Conservation (phyloP, 2,113 vertebrate species). For the Anguilla rostrata region DNA sequence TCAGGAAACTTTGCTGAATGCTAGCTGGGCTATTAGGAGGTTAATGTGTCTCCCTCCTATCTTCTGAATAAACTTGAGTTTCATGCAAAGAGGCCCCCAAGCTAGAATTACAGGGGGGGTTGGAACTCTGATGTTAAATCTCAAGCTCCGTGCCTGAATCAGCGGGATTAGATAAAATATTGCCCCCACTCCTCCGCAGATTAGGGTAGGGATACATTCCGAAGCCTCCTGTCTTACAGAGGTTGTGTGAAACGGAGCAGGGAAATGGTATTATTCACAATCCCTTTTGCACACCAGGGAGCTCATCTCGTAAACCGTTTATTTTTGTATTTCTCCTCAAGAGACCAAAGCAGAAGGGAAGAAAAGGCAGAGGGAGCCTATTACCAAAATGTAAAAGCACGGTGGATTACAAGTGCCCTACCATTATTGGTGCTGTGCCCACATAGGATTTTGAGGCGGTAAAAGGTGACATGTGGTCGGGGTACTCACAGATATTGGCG, state of each 20-base stretch:
- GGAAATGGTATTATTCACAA: slow-evolving; percentile 14
- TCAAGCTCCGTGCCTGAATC: slow-evolving; percentile 60
- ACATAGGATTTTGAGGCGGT: neutral
- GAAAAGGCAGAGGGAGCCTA: neutral
- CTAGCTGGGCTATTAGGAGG: slow-evolving; percentile 35
- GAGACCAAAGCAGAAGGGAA: neutral
- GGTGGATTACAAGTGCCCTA: neutral
- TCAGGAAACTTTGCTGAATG: neutral
- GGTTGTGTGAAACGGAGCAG: slow-evolving; percentile 27
- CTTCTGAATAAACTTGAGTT: slow-evolving; percentile 63
- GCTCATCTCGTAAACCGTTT: neutral
- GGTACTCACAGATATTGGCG: slow-evolving; percentile 93
- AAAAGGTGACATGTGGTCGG: too few relatives aligned
- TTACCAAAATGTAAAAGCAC: neutral
- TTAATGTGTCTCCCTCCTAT: slow-evolving; percentile 55
- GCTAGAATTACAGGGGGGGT: slow-evolving; percentile 45
- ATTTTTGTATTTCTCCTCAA: neutral
- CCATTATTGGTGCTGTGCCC: neutral
- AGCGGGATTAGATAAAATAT: slow-evolving; percentile 64
- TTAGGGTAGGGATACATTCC: slow-evolving; percentile 64
- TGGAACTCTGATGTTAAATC: slow-evolving; percentile 66
- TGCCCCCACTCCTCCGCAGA: slow-evolving; percentile 61
- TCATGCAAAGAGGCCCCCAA: slow-evolving; percentile 48
- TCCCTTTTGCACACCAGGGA: neutral
- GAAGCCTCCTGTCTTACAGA: slow-evolving; percentile 57